Conservation (phyloP, 2,113 vertebrate species). For the Colius striatus region DNA sequence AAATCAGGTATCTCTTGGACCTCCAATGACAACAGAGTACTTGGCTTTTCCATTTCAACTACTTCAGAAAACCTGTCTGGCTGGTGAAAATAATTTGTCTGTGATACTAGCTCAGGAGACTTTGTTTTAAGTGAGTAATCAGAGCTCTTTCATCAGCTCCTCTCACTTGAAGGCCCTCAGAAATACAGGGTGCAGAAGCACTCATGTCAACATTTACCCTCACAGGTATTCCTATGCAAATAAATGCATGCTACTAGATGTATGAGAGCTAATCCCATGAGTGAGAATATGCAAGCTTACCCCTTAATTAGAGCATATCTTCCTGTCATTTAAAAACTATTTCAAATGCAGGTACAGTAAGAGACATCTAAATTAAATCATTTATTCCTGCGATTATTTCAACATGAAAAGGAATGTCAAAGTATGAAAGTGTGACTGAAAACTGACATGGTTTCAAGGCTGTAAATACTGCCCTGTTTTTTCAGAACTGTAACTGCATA, state of each 20-base stretch:
- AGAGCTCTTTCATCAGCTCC: background rate
- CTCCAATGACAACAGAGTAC: background rate
- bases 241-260: background rate
- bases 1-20: background rate
- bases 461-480: conserved; percentile 5
- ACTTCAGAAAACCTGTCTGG: background rate
- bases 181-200: background rate
- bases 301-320: background rate
- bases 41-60: background rate
- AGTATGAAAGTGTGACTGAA: conserved; percentile 2
- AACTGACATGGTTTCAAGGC: conserved; percentile 10
- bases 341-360: conserved; percentile 18
- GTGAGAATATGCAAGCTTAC: background rate
- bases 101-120: background rate
- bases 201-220: background rate
- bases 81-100: background rate
- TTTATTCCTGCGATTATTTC: conserved; percentile 28
- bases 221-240: background rate
- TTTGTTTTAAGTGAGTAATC: background rate
- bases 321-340: background rate
- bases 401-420: conserved; percentile 24
- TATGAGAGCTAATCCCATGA: background rate
- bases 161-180: background rate
- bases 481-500: background rate
- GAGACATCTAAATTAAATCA: conserved; percentile 26